These are phyloP conservation scores for Pyrgus malvae DNA, from an alignment of 2,888 invertebrate genomes.

Conservation along the genomic window DNA sequence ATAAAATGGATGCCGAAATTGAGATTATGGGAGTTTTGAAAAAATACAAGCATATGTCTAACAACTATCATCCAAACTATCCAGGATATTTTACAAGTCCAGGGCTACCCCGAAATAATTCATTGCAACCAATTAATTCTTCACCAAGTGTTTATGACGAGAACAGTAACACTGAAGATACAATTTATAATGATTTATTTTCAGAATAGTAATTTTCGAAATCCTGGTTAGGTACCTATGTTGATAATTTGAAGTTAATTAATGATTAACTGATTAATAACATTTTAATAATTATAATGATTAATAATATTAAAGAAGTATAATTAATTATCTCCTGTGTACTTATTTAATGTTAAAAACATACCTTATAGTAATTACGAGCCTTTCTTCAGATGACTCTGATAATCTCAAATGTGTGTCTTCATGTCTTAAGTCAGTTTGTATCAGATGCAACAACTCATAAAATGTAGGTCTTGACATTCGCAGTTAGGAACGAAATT, in stretches of 20 bases:
- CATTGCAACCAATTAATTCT: constrained; percentile 34
- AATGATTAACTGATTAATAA: constrained; percentile 27
- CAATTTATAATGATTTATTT: constrained; percentile 34
- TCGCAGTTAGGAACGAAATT: constrained; percentile 33
- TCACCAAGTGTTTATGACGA: constrained; percentile 36
- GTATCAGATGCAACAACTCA: constrained; percentile 33
- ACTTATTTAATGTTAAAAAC: constrained; percentile 22
- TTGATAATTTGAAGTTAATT: constrained; percentile 30
- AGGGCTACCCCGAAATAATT: constrained; percentile 34
- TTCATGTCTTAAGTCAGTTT: constrained; percentile 34
- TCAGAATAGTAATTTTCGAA: constrained; percentile 30
- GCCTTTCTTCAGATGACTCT: constrained; percentile 36
- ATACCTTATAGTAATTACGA: constrained; percentile 35
- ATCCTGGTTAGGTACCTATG: constrained; percentile 17
- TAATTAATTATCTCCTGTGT: constrained; percentile 29
- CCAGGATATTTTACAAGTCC: constrained; percentile 35
- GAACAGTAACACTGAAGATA: constrained; percentile 35
- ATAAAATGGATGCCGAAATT: constrained; percentile 32
- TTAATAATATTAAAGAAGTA: background rate
- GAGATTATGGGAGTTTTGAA: constrained; percentile 31
- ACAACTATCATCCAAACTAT: constrained; percentile 33
- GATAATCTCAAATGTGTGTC: constrained; percentile 34
- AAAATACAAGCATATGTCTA: constrained; percentile 34
- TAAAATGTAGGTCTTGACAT: constrained; percentile 35
- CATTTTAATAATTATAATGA: constrained; percentile 25